Conservation (phyloP, 2,888 invertebrate genomes). For the Ormyrus pomaceus region DNA sequence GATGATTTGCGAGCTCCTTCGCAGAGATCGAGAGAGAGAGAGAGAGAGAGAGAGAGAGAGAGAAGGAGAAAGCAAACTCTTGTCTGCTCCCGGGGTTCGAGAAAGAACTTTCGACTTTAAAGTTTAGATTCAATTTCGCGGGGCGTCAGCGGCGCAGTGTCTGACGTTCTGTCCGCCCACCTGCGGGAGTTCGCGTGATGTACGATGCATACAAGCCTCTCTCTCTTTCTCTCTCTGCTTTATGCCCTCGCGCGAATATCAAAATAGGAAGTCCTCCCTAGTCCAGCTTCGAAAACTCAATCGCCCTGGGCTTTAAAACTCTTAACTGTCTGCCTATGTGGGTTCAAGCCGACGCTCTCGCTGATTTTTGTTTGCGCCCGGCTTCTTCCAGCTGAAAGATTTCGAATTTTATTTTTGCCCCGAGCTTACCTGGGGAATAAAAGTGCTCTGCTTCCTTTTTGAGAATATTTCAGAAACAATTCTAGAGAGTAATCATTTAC, state of each 20-base stretch:
- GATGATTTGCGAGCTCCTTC: conserved; percentile 74
- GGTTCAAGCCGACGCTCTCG: neutral
- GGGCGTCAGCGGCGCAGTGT: conserved; percentile 68
- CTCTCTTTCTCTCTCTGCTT: neutral
- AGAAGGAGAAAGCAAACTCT: conserved; percentile 28
- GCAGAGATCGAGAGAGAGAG: conserved; percentile 37
- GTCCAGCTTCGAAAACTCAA: neutral
- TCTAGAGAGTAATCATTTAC: too few relatives aligned
- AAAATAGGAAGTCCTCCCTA: conserved; percentile 28
- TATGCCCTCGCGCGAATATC: conserved; percentile 36
- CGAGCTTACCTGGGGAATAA: too few relatives aligned
- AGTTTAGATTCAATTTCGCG: conserved; percentile 75
- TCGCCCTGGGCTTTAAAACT: conserved; percentile 8
- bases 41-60: conserved; percentile 51
- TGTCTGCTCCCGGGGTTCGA: conserved; percentile 43
- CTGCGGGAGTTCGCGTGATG: conserved; percentile 59
- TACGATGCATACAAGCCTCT: conserved; percentile 48
- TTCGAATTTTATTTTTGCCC: neutral
- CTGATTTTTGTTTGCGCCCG: too few relatives aligned
- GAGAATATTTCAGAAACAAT: too few relatives aligned
- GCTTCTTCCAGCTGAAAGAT: neutral
- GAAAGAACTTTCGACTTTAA: conserved; percentile 64
- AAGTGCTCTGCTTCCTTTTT: too few relatives aligned
- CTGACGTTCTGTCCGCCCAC: conserved; percentile 75
- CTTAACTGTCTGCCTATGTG: conserved; percentile 4